Evolutionary conservation across 1,140 invertebrate species (phyloP).

Genomic region (Agraylea sexmaculata): DNA sequence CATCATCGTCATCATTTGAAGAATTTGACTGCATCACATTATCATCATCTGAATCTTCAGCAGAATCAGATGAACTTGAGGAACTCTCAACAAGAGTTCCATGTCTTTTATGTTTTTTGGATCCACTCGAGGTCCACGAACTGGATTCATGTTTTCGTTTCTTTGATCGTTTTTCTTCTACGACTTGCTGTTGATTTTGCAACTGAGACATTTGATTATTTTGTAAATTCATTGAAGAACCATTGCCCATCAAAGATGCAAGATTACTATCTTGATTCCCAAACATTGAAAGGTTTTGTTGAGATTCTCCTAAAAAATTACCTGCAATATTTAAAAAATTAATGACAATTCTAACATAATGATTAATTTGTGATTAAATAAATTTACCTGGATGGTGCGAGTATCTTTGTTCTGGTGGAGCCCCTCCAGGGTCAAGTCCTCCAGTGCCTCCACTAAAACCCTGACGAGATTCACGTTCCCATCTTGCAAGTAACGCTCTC

Average conservation of each 20-base stretch:
- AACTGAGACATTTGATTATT: slow-evolving; percentile 18
- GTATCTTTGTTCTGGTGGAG: slow-evolving; percentile 21
- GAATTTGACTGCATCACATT: slow-evolving; percentile 38
- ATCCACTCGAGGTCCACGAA: slow-evolving; percentile 29
- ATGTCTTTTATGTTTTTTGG: slow-evolving; percentile 26
- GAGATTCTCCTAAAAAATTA: slow-evolving; percentile 35
- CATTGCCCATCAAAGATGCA: slow-evolving; percentile 17
- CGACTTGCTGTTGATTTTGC: slow-evolving; percentile 24
- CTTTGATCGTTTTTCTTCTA: slow-evolving; percentile 31
- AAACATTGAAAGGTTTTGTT: slow-evolving; percentile 35
- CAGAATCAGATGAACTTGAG: slow-evolving; percentile 52
- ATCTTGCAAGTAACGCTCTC: slow-evolving; percentile 56
- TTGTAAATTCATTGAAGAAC: slow-evolving; percentile 12
- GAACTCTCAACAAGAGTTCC: slow-evolving; percentile 45
- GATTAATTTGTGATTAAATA: slow-evolving; percentile 2
- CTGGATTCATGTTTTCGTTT: slow-evolving; percentile 33
- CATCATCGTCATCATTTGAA: slow-evolving; percentile 36
- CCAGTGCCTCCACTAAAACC: slow-evolving; percentile 39
- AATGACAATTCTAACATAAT: slow-evolving; percentile 1
- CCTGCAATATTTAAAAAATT: slow-evolving; percentile 24
- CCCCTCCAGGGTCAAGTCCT: slow-evolving; percentile 33
- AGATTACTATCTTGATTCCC: slow-evolving; percentile 17
- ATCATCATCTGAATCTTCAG: slow-evolving; percentile 42
- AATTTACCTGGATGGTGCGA: neutral
- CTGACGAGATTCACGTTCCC: slow-evolving; percentile 43